Base-by-base conservation (phyloP, 2,797 vertebrate species). In the Pipistrellus pipistrellus region DNA sequence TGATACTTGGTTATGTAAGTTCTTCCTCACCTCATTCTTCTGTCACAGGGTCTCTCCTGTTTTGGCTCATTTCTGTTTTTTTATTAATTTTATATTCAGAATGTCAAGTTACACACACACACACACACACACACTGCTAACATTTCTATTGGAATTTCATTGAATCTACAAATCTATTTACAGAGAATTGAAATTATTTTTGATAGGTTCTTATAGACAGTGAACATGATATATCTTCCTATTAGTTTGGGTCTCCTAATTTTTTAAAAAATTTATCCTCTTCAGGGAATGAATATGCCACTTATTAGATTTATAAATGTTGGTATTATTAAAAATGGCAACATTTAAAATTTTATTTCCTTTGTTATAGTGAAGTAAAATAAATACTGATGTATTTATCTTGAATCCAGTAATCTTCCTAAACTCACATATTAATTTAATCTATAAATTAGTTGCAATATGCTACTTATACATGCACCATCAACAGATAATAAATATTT, bases 81-180 rank as follows among this genome's bases (percentile, higher is more conserved):
- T 69, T 25, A 68, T 48, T 75, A 75, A 75, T 44, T 75, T 75
- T 48, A 75, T 5, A 73, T 62, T 91, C n/a, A 53, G 41, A 81
- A 69, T 76, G 27, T 59, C 38, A 68, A 25, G 20, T 48, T n/a
- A 69, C 17, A 53, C 18, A 55, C n/a, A 69, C 17, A 53, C 18
- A 55, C 51, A 35, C 25, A 85, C 69, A 27, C 35, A 62, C 46
- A 76, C 35, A 75, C 7, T 59, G 41, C 11, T 66, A 57, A 32
- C 8, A 53, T 82, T 51, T 87, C 38, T 35, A 41, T 5, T 48
- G 25, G 10, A 23, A 84, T 55, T 84, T 64, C 46, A 78, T 88
- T 46, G 25, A 87, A 55, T 72, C 13, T 51, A n/a, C 32, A 21
- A 6, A 76, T 21, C 15, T 88, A 25, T 41, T 88, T 48, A 72